phyloP scores from a whole-genome alignment of 1,140 invertebrate genomes.

The Antheraea pernyi region DNA sequence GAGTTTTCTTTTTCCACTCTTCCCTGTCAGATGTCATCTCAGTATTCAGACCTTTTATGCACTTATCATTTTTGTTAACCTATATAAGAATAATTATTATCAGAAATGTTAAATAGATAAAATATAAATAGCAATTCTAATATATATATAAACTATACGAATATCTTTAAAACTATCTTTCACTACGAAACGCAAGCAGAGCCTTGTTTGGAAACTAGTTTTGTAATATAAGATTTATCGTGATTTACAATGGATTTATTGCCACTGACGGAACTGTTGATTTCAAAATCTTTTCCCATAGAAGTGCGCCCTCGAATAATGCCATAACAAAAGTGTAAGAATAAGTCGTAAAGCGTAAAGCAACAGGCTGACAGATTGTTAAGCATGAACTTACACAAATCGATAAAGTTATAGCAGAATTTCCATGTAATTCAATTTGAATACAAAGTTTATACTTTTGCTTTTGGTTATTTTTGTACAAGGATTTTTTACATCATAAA shows the following conservation, averaged over 20 bases:
- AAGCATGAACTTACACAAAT: slow-evolving; percentile 29
- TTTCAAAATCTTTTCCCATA: slow-evolving; percentile 31
- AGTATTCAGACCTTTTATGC: no score
- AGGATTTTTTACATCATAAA: background rate
- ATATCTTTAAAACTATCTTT: no score
- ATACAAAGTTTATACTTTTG: background rate
- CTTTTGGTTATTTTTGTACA: background rate
- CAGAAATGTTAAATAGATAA: no score
- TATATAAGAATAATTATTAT: no score
- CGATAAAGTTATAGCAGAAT: slow-evolving; percentile 19
- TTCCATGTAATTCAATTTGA: slow-evolving; percentile 17
- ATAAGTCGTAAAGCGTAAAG: slow-evolving; percentile 38
- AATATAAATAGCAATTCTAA: no score
- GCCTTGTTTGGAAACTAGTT: background rate
- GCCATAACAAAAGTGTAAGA: slow-evolving; percentile 27
- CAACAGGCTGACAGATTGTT: slow-evolving; percentile 43
- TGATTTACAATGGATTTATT: slow-evolving; percentile 22
- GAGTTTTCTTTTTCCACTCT: no score
- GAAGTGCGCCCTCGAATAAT: slow-evolving; percentile 18
- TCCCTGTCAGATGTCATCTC: no score
- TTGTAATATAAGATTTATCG: slow-evolving; percentile 16
- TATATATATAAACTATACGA: no score
- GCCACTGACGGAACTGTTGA: slow-evolving; percentile 31
- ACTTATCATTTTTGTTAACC: no score
- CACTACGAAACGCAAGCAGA: background rate